phyloP scores from a whole-genome alignment of 2,888 invertebrate species.

The Beris chalybata region DNA sequence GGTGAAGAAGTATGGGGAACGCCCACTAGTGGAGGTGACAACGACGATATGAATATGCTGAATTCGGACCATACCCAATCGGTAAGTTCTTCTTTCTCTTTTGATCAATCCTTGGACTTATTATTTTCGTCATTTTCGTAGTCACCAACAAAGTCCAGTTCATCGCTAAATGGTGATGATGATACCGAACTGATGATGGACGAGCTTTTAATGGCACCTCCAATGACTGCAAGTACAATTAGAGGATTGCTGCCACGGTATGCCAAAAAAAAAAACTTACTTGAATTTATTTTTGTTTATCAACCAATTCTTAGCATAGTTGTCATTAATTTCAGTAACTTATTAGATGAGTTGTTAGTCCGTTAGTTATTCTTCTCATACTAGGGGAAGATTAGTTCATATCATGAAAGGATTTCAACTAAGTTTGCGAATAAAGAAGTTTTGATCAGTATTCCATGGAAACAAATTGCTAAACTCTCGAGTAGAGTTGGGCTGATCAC shows the following conservation, averaged over 20 bases:
- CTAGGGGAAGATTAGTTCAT: too few relatives aligned
- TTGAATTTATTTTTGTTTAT: neutral
- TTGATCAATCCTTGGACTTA: neutral
- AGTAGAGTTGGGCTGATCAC: too few relatives aligned
- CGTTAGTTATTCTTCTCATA: neutral
- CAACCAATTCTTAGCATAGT: neutral
- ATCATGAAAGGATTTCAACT: too few relatives aligned
- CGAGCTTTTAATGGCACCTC: conserved; percentile 75
- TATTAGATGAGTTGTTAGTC: conserved; percentile 1
- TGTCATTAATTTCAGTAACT: neutral
- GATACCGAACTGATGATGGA: conserved; percentile 83
- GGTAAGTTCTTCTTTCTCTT: conserved; percentile 51
- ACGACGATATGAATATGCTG: conserved; percentile 66
- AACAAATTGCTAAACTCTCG: too few relatives aligned
- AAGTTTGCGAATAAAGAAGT: too few relatives aligned
- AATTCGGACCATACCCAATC: conserved; percentile 70
- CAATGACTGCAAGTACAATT: conserved; percentile 71
- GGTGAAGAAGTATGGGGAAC: conserved; percentile 90
- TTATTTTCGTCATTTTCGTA: conserved; percentile 46
- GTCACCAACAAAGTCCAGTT: conserved; percentile 66
- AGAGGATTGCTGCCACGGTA: conserved; percentile 72
- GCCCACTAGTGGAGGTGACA: conserved; percentile 81
- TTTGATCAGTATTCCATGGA: too few relatives aligned
- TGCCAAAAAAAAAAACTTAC: conserved; percentile 25
- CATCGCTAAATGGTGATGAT: conserved; percentile 68